Evolutionary conservation across 2,888 invertebrate species (phyloP), one percentile per base, ranked within the genome.

Genomic region (Ashinkailepas kermadecensis): DNA sequence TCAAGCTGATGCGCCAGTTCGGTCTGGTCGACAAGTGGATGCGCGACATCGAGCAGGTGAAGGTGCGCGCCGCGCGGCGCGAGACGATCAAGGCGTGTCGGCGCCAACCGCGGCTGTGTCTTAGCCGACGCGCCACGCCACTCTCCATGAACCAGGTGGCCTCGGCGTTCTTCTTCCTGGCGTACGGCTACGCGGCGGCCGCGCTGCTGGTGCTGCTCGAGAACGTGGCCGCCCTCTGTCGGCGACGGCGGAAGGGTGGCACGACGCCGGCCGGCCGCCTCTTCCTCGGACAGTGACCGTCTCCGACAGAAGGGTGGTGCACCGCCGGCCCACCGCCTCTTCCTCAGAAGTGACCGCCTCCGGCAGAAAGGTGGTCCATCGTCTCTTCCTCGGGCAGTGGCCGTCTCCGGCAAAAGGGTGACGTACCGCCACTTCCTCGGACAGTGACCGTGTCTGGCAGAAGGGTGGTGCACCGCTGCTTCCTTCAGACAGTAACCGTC

Each of bases 11-110:
- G 74, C 74, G 74, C 54, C 74, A 74, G 74, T 74, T 74, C 54
- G 74, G 74, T 1, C 74, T 74, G 39, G 74, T 74, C 54, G 74
- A 74, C 74, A 74, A 74, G 74, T 74, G 74, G 74, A 74, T 74
- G 74, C 2, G 15, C 54, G 74, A 74, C 54, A 9, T 74, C 18
- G 54, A 39, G 54, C 18, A 25, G 54, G 74, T 8, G 74, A 74
- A 74, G 74, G 74, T 15, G 74, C 54, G 25, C 15, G 7, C 8
- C 54, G 74, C 74, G 54, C 39, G 74, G 54, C 15, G 8, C 15
- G 74, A 54, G 74, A 39, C 18, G 74, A 39, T 39, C 54, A 18
- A 21, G 54, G 74, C 74, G 54, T 74, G 74, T 54, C 39, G 74
- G 10, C 39, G 74, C 12, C 74, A 13, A 54, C 74, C 54, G 74